Conservation (phyloP, 2,888 invertebrate species). For the Aplocera efformata region DNA sequence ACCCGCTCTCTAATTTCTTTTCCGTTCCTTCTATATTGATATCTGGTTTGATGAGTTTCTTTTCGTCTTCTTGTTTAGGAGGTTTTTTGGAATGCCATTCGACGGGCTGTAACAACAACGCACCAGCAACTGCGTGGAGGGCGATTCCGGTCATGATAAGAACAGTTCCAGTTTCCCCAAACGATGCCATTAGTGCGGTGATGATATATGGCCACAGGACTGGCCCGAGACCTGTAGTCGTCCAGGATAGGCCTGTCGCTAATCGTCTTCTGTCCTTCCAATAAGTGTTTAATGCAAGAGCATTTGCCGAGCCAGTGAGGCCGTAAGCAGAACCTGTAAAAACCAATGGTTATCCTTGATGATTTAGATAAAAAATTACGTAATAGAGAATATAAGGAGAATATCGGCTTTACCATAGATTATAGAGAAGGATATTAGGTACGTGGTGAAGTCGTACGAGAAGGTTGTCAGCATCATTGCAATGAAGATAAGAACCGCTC, state of each 20-base stretch:
- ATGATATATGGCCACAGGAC: conserved; percentile 87
- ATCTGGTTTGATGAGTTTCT: conserved; percentile 44
- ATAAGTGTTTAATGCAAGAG: conserved; percentile 86
- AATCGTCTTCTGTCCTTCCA: conserved; percentile 85
- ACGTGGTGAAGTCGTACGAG: conserved; percentile 82
- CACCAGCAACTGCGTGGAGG: conserved; percentile 84
- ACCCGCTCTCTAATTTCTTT: conserved; percentile 58
- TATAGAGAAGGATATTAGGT: conserved; percentile 83
- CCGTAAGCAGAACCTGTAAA: conserved; percentile 83
- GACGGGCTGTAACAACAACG: conserved; percentile 86
- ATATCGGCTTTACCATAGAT: conserved; percentile 82
- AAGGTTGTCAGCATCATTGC: conserved; percentile 82
- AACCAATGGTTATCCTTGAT: neutral
- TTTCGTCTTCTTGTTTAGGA: conserved; percentile 44
- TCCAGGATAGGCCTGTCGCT: conserved; percentile 86
- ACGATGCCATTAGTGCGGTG: conserved; percentile 80
- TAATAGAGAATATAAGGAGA: too few species aligned
- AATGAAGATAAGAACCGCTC: conserved; percentile 80
- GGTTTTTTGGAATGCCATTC: conserved; percentile 84
- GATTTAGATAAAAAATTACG: neutral
- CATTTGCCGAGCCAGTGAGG: conserved; percentile 84
- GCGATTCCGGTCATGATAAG: conserved; percentile 84
- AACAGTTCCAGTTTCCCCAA: conserved; percentile 84
- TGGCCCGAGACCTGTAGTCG: conserved; percentile 86
- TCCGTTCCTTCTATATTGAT: conserved; percentile 26